phyloP scores from a whole-genome alignment of 2,888 invertebrate genomes.

The Onchidella celtica region DNA sequence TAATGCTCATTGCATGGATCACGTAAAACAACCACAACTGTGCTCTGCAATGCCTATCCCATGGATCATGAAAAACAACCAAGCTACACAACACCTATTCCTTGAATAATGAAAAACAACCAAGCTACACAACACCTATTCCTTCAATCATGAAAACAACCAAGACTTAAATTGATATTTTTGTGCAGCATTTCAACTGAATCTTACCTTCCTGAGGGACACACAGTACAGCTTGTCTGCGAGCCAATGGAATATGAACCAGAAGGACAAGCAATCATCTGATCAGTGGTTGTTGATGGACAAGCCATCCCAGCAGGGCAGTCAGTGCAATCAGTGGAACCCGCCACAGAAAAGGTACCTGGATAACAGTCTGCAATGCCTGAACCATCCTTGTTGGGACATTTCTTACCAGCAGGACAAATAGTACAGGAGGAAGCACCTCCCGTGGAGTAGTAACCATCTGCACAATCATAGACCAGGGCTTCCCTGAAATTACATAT shows the following conservation, averaged over 20 bases:
- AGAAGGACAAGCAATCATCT: conserved; percentile 56
- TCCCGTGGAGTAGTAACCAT: conserved; percentile 70
- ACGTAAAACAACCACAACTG: too few species aligned
- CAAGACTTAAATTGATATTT: too few species aligned
- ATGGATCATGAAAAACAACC: too few species aligned
- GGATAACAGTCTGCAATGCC: conserved; percentile 66
- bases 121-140: too few species aligned
- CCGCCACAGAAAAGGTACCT: conserved; percentile 71
- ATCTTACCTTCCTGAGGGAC: conserved; percentile 68
- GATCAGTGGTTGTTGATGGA: conserved; percentile 59
- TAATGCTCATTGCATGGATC: too few species aligned
- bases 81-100: too few species aligned
- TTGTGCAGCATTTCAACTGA: too few species aligned
- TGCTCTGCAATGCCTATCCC: too few species aligned
- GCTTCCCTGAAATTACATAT: conserved; percentile 58
- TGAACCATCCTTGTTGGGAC: conserved; percentile 72
- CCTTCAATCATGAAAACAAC: too few species aligned
- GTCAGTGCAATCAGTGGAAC: conserved; percentile 62
- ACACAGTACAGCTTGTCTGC: conserved; percentile 64
- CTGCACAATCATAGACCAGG: conserved; percentile 59
- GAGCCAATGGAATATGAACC: conserved; percentile 66
- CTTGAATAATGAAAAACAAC: too few species aligned
- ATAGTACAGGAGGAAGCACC: conserved; percentile 67
- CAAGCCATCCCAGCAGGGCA: conserved; percentile 69
- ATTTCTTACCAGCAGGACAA: conserved; percentile 72